These are phyloP conservation scores for Chiloscyllium punctatum DNA, from an alignment of 2,797 vertebrate genomes.

Conservation along the genomic window DNA sequence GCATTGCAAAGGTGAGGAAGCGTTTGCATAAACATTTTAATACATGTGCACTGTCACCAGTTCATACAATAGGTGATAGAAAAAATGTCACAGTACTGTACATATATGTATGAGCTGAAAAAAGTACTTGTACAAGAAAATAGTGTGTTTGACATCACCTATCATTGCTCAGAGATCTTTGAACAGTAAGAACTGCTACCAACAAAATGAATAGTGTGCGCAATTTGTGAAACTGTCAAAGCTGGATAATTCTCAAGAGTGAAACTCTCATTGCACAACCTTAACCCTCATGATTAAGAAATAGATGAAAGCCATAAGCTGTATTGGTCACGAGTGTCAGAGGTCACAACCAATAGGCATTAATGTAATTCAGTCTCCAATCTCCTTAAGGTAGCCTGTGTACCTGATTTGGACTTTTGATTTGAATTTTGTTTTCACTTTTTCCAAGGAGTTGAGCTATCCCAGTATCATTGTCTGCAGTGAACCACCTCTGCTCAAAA, in stretches of 20 bases:
- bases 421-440: not conserved
- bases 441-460: not conserved
- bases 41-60: not conserved
- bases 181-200: not conserved
- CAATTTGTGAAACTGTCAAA: not conserved
- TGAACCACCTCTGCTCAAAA: not conserved
- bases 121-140: not conserved
- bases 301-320: not conserved
- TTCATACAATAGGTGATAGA: not conserved
- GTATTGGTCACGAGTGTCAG: not conserved
- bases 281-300: not conserved
- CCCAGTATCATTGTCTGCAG: too few species aligned
- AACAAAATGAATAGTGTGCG: not conserved
- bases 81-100: not conserved
- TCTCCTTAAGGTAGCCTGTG: not conserved
- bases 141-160: not conserved
- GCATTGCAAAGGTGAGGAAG: not conserved
- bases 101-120: not conserved
- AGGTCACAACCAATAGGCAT: not conserved
- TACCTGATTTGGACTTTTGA: not conserved
- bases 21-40: too few species aligned
- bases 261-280: not conserved
- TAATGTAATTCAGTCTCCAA: not conserved
- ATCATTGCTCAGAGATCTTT: not conserved
- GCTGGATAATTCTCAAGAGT: not conserved